A percentile compares a stretch with the other conserved stretches of the same genome.
phyloP scores from a whole-genome alignment of 1,140 invertebrate species.

The Dreissena polymorpha region DNA sequence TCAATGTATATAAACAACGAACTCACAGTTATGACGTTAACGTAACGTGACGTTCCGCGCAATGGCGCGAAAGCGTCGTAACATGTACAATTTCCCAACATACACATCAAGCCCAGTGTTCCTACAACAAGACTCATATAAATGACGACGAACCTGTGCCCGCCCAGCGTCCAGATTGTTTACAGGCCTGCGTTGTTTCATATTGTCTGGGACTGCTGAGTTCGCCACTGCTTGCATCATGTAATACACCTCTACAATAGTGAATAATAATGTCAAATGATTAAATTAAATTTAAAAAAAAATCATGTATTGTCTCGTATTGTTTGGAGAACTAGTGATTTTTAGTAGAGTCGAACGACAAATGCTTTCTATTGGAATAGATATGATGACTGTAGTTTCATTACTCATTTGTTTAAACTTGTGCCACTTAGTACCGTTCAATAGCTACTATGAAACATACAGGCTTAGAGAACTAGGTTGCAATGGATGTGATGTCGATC shows the following conservation, averaged over 20 bases:
- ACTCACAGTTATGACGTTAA: no score
- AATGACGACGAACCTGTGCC: background rate
- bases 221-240: constrained; percentile 36
- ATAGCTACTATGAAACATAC: background rate
- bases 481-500: no score
- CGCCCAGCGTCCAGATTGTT: background rate
- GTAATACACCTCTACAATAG: constrained; percentile 41
- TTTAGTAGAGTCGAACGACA: background rate
- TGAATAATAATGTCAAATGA: background rate
- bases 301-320: background rate
- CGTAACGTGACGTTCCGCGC: no score
- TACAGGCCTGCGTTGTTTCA: constrained; percentile 19
- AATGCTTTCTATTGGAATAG: background rate
- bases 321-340: background rate
- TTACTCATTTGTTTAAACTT: background rate
- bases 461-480: no score
- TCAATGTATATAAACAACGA: no score
- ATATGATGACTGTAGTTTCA: background rate
- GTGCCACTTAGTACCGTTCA: background rate
- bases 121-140: background rate
- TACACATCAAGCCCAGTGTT: no score
- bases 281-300: no score
- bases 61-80: no score
- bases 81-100: no score
- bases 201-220: constrained; percentile 31